Evolutionary conservation across 2,888 invertebrate species (phyloP).

Genomic region (Cantharis rufa): DNA sequence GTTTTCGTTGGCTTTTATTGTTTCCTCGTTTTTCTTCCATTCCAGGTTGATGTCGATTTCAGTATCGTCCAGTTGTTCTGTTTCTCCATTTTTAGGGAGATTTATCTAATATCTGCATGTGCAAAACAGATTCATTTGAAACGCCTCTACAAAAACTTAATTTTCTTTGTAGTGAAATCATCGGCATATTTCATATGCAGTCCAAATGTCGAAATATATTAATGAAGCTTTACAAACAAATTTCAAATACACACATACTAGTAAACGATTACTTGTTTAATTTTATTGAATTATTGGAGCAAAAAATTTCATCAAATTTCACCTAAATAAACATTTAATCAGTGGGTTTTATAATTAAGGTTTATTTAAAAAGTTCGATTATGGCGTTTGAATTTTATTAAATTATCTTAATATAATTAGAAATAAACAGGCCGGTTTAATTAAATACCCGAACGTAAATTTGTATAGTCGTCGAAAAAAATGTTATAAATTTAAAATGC

Average conservation of each 20-base stretch:
- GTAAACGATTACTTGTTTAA: not conserved
- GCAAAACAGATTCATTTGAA: no score
- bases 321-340: not conserved
- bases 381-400: not conserved
- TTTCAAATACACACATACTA: not conserved
- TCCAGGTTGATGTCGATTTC: no score
- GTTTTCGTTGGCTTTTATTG: no score
- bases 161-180: no score
- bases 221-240: not conserved
- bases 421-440: not conserved
- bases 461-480: not conserved
- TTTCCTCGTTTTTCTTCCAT: no score
- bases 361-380: not conserved
- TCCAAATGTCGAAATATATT: no score
- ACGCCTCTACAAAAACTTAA: no score
- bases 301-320: not conserved
- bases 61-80: no score
- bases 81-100: no score
- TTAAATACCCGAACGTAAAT: not conserved
- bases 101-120: no score
- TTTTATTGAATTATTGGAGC: not conserved
- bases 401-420: not conserved
- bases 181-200: no score
- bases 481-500: not conserved
- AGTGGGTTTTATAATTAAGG: not conserved